Percentiles rank a stretch among this genome's conserved stretches.
phyloP scores from a whole-genome alignment of 2,113 vertebrate species.

The Chamaea fasciata region DNA sequence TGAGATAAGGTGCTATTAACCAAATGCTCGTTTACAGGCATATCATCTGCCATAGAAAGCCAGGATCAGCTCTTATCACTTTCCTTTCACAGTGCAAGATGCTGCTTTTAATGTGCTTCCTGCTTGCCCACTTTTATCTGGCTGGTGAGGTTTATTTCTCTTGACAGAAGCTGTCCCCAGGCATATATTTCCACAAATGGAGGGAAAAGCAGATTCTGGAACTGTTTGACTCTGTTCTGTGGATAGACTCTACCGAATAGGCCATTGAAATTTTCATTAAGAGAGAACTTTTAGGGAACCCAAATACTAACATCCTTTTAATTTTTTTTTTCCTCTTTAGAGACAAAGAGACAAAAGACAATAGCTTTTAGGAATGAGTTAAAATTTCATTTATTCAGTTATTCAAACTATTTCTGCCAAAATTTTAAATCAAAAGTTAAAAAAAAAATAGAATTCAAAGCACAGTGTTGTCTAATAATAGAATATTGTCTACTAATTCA shows the following conservation, averaged over 20 bases:
- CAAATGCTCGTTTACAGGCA: neutral
- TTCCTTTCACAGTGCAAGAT: neutral
- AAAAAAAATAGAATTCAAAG: neutral
- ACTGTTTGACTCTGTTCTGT: neutral
- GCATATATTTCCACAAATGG: neutral
- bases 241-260: neutral
- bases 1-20: neutral
- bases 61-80: neutral
- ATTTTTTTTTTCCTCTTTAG: neutral
- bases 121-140: conserved; percentile 9
- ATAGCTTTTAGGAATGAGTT: neutral
- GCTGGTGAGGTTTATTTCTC: conserved; percentile 1
- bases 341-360: no score
- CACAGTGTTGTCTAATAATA: neutral
- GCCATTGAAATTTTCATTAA: neutral
- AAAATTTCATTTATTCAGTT: neutral
- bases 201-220: neutral
- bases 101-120: conserved; percentile 21
- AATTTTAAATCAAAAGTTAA: neutral
- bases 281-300: neutral
- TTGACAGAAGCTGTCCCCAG: conserved; percentile 13
- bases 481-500: neutral
- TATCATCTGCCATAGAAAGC: neutral
- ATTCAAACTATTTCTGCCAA: neutral
- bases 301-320: accelerated